Percentiles rank a stretch among this genome's conserved stretches.
phyloP scores from a whole-genome alignment of 1,140 invertebrate species.

The Zaprionus ornatus region DNA sequence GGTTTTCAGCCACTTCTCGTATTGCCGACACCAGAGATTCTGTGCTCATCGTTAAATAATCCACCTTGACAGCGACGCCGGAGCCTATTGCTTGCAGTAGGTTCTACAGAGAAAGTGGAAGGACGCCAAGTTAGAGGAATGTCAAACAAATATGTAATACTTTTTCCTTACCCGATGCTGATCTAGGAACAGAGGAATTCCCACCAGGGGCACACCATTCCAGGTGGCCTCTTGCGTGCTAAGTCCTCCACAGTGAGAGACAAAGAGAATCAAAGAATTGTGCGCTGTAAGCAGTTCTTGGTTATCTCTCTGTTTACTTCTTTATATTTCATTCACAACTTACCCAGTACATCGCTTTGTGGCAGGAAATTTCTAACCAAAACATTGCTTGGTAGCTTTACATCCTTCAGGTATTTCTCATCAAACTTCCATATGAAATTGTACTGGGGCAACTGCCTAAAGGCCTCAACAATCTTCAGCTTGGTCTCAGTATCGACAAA shows the following conservation, averaged over 20 bases:
- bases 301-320: too few species aligned
- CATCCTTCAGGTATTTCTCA: constrained; percentile 16
- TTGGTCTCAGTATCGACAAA: constrained; percentile 14
- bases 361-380: constrained; percentile 25
- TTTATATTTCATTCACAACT: background rate
- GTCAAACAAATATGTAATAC: background rate
- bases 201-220: constrained; percentile 86
- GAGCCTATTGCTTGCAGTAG: constrained; percentile 10
- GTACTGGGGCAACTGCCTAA: constrained; percentile 45
- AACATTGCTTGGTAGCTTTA: constrained; percentile 19
- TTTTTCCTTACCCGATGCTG: constrained; percentile 77
- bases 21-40: constrained; percentile 12
- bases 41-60: constrained; percentile 14
- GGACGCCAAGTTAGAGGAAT: background rate
- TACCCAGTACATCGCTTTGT: constrained; percentile 62
- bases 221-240: constrained; percentile 85
- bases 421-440: constrained; percentile 80
- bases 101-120: background rate
- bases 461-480: constrained; percentile 49
- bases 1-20: constrained; percentile 19
- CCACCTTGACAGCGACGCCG: constrained; percentile 23
- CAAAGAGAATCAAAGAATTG: constrained; percentile 84
- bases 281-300: constrained; percentile 77
- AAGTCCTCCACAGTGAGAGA: constrained; percentile 86
- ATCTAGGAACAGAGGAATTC: constrained; percentile 87